Evolutionary conservation across 2,888 invertebrate genomes (phyloP), one percentile per base, ranked within the genome.

Genomic region (Uloborus plumipes): DNA sequence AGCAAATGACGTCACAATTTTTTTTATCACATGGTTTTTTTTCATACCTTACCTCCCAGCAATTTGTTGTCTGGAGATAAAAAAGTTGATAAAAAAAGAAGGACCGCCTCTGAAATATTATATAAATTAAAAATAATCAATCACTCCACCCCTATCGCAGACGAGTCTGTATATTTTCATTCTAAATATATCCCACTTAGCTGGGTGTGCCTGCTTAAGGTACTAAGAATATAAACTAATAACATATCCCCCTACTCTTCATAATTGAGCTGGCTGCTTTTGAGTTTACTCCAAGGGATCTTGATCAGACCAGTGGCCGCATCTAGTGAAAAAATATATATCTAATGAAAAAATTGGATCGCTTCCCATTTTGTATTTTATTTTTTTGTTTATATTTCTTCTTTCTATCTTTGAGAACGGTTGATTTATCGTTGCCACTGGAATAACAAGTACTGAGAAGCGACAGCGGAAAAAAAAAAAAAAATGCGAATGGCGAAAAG

Each of bases 161-260:
- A 39, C 39, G 39, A 6, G 7, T 39, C 39, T 39, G 39, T 39
- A 39, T 39, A 65, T 78, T 66, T 31, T 26, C 22, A 49, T 71
- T 71, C 77, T 70, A 71, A 78, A 78, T 71, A 78, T 78, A 78
- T 53, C 53, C 31, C 39, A 49, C 47, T 16, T 16, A 22, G 64
- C 26, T 26, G 77, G 76, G 77, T 71, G 77, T 64, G 77, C 55
- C 71, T 26, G 13, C 58, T 22, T 22, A 31, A 39, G 55, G 26
- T 50, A 67, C 66, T 61, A 58, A 64, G 20, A 49, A 22, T 53
- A 47, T 47, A 61, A 47, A 64, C 77, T 71, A 78, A 78, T 76
- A 70, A 71, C 77, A 62, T 64, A 70, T 78, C 65, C 58, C 66
- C 16, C 14, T 71, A 78, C 77, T 78, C 77, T 55, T 71, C 26